Evolutionary conservation across 2,113 vertebrate genomes (phyloP), one percentile per base, ranked within the genome.

Genomic region (Ptychochromis oligacanthus): DNA sequence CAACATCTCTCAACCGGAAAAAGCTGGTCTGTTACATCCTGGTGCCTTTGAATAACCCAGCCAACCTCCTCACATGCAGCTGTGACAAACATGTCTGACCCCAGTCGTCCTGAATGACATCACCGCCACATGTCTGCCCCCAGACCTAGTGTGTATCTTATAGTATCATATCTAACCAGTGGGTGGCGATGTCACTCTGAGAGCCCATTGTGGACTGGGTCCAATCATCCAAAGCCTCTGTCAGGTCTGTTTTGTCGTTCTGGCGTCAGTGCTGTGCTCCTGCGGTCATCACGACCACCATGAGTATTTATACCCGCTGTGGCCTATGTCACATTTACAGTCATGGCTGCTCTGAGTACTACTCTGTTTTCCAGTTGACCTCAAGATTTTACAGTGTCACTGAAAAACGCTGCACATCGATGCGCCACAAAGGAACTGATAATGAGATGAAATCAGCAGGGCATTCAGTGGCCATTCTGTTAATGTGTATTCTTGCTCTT

Each of bases 301-400:
- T 54, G 84, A 59, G 90, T 93, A 94, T 92, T 93, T 90, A 82
- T 92, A 91, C 80, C 67, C 78, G 0, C 86, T 75, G 79, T 77
- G 86, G 84, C 84, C 89, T 86, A 83, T 84, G 76, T 90, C 84
- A 85, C 87, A 77, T 89, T 91, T 75, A 70, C 82, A 79, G 83
- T 82, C 82, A 64, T 36, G 36, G 77, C 86, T 72, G 38, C 58
- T 82, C 31, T 60, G 54, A 80, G 61, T 62, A 2, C 60, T 5
- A 74, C 43, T 34, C 81, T 34, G 43, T 77, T 74, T 85, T 88
- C 43, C 56, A 64, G 28, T 57, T 86, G 88, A 77, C 89, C 88
- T 91, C 74, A 76, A 79, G 62, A 70, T 88, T 72, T 83, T 24
- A 75, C 54, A 6, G 24, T 65, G 88, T 89, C 89, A 77, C 46